A percentile compares a stretch with the other conserved stretches of the same genome.
These are phyloP conservation scores for Branchellion lobata DNA, from an alignment of 2,888 invertebrate genomes.

Conservation along the genomic window DNA sequence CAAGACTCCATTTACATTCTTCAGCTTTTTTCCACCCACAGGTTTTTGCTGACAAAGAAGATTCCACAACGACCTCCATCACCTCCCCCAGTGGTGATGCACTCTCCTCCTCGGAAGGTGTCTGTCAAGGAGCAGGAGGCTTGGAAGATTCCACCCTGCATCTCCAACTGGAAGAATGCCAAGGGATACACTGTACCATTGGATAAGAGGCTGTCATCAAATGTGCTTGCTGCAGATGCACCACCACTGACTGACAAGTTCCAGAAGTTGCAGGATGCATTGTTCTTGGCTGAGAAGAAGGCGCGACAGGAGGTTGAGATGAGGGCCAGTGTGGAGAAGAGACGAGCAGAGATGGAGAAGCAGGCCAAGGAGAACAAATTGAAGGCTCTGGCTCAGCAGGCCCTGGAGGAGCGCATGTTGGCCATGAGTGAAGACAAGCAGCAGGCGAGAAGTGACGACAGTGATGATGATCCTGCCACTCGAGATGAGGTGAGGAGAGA, in stretches of 20 bases:
- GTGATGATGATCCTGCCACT: constrained; percentile 71
- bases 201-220: constrained; percentile 77
- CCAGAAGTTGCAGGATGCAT: constrained; percentile 92
- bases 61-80: constrained; percentile 97
- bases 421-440: background rate
- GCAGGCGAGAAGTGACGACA: background rate
- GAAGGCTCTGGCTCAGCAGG: constrained; percentile 86
- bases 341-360: constrained; percentile 94
- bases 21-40: constrained; percentile 10
- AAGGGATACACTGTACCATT: constrained; percentile 96
- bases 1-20: background rate
- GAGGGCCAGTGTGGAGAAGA: constrained; percentile 89
- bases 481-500: constrained; percentile 73
- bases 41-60: constrained; percentile 71
- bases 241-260: constrained; percentile 97
- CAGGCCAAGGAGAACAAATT: constrained; percentile 95
- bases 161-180: constrained; percentile 99
- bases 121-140: constrained; percentile 98
- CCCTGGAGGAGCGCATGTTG: constrained; percentile 82
- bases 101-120: constrained; percentile 91
- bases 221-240: constrained; percentile 84
- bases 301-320: constrained; percentile 96
- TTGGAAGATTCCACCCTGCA: constrained; percentile 98
- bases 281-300: constrained; percentile 95
- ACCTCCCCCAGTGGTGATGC: constrained; percentile 96